Evolutionary conservation across 1,140 invertebrate genomes (phyloP).

Genomic region (Philopotamus ludificatus): DNA sequence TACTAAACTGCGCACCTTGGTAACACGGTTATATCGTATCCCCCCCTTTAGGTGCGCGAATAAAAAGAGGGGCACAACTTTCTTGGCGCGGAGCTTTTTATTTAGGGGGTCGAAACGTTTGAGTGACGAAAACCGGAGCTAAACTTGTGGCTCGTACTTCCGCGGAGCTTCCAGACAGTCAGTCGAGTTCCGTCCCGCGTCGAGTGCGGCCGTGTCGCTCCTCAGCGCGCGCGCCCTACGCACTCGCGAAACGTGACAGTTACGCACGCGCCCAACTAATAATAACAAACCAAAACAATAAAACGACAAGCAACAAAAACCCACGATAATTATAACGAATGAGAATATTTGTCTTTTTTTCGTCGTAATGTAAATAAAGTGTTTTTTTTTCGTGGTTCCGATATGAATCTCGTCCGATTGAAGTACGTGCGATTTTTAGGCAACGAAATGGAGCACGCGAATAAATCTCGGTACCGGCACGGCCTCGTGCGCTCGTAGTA

Average conservation of each 20-base stretch:
- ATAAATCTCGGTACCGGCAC: neutral
- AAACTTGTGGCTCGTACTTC: slow-evolving; percentile 34
- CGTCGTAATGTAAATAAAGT: too few species aligned
- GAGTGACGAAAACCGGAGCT: slow-evolving; percentile 15
- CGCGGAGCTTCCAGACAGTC: slow-evolving; percentile 33
- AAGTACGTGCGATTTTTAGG: slow-evolving; percentile 26
- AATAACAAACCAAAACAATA: too few species aligned
- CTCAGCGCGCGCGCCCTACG: too few species aligned
- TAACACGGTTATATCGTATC: neutral
- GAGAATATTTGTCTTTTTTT: too few species aligned
- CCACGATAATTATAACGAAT: too few species aligned
- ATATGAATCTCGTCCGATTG: too few species aligned
- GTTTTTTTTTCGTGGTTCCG: too few species aligned
- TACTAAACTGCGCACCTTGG: neutral
- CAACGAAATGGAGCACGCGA: slow-evolving; percentile 17
- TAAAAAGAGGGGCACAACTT: slow-evolving; percentile 31
- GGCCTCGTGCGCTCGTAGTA: neutral
- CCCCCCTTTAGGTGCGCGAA: neutral
- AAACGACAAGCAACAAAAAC: too few species aligned
- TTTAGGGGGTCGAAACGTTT: slow-evolving; percentile 24
- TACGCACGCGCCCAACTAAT: too few species aligned
- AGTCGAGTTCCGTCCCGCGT: slow-evolving; percentile 36
- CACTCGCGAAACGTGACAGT: too few species aligned
- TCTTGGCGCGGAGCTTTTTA: slow-evolving; percentile 32
- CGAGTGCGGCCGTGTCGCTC: slow-evolving; percentile 17